Conservation (phyloP, 2,888 invertebrate genomes). For the Callyntrura sp. region DNA sequence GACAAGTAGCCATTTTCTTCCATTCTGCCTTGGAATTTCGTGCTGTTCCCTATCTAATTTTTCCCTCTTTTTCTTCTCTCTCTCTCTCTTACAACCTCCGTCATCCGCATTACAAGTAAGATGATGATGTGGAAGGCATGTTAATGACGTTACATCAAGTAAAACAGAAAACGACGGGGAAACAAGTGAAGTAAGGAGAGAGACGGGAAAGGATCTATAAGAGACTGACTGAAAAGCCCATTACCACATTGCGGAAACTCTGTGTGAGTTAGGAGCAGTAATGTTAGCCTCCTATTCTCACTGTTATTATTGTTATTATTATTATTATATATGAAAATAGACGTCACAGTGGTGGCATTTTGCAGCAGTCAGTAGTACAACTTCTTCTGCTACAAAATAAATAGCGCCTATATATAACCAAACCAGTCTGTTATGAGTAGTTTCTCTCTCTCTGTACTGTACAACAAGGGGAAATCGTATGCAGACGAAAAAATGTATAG, state of each 20-base stretch:
- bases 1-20: conserved; percentile 30
- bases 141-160: conserved; percentile 68
- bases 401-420: conserved; percentile 30
- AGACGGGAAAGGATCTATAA: conserved; percentile 26
- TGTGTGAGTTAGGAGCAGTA: conserved; percentile 44
- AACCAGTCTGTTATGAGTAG: not conserved
- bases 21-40: conserved; percentile 7
- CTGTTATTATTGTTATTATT: conserved; percentile 37
- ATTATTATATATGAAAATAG: conserved; percentile 36
- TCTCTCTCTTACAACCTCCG: conserved; percentile 20
- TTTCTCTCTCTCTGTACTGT: not conserved
- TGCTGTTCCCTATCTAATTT: conserved; percentile 11
- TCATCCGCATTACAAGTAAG: conserved; percentile 61
- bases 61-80: conserved; percentile 28
- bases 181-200: not conserved
- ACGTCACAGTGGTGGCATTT: conserved; percentile 54
- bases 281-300: conserved; percentile 36
- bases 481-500: not conserved
- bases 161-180: conserved; percentile 47
- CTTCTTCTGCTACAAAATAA: too few species aligned
- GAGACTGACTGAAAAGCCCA: conserved; percentile 56
- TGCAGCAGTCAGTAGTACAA: not conserved
- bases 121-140: conserved; percentile 76
- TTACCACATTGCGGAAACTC: conserved; percentile 73
- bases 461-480: not conserved